Conservation (phyloP, 2,113 vertebrate genomes). For the Myrmecobius fasciatus region DNA sequence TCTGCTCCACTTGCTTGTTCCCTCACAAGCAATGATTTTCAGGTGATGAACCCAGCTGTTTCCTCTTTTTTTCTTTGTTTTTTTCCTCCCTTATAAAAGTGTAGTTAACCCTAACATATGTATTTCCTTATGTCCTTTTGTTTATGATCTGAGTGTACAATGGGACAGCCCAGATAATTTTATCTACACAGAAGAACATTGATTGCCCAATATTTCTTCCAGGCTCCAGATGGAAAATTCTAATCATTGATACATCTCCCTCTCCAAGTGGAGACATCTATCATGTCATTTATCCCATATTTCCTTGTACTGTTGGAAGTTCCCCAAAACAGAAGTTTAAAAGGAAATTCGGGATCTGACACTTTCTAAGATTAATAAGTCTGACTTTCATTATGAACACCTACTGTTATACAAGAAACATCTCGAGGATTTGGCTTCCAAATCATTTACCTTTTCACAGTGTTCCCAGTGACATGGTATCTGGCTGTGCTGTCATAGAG, state of each 20-base stretch:
- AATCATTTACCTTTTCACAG: background rate
- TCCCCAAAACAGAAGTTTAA: background rate
- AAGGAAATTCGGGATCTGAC: background rate
- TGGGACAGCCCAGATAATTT: background rate
- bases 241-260: background rate
- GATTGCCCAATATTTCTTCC: background rate
- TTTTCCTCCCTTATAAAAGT: background rate
- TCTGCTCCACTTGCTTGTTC: background rate
- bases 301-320: background rate
- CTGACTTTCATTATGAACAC: background rate
- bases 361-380: background rate
- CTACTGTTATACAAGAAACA: background rate
- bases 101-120: background rate
- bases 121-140: background rate
- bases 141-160: background rate
- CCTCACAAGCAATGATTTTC: background rate
- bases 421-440: background rate
- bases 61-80: background rate
- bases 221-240: background rate
- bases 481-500: background rate
- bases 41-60: background rate
- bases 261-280: background rate
- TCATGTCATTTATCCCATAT: background rate
- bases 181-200: background rate
- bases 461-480: background rate